phyloP scores from a whole-genome alignment of 92 coral and sea anemone genomes.

The Zoanthus solanderi region DNA sequence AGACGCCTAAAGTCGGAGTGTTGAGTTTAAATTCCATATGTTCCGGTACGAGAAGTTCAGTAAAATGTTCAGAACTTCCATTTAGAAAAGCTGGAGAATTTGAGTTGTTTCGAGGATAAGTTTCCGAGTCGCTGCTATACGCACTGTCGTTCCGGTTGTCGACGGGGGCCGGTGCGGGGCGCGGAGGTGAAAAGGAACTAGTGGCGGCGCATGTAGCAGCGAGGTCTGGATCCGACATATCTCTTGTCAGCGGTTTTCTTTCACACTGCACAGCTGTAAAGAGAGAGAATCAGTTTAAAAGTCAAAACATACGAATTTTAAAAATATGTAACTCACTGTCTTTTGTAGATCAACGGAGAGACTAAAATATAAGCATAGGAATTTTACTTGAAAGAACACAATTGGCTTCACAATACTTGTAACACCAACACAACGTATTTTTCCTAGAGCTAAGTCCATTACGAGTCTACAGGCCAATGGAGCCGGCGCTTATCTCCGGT shows the following conservation, averaged over 20 bases:
- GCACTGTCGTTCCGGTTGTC: slow-evolving; percentile 42
- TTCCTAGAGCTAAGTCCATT: too few relatives aligned
- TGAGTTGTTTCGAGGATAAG: neutral
- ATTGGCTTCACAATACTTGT: too few relatives aligned
- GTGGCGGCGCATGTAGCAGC: neutral
- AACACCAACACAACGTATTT: too few relatives aligned
- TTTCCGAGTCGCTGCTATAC: slow-evolving; percentile 34
- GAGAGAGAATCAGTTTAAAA: neutral
- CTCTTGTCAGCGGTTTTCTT: slow-evolving; percentile 70
- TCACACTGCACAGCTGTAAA: slow-evolving; percentile 93
- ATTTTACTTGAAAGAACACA: too few relatives aligned
- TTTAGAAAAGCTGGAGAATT: neutral
- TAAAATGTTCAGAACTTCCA: neutral
- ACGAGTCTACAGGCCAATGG: too few relatives aligned
- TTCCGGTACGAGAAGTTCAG: slow-evolving; percentile 67
- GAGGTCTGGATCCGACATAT: neutral
- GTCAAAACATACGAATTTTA: too few relatives aligned
- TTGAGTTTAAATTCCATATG: slow-evolving; percentile 79
- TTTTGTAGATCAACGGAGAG: neutral
- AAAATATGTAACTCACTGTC: neutral
- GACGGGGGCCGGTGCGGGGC: neutral
- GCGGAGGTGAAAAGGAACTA: slow-evolving; percentile 15
- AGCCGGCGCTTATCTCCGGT: too few relatives aligned
- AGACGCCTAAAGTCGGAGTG: slow-evolving; percentile 76
- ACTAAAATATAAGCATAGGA: too few relatives aligned